Conservation (phyloP, 2,888 invertebrate species). For the Hymenopus coronatus region DNA sequence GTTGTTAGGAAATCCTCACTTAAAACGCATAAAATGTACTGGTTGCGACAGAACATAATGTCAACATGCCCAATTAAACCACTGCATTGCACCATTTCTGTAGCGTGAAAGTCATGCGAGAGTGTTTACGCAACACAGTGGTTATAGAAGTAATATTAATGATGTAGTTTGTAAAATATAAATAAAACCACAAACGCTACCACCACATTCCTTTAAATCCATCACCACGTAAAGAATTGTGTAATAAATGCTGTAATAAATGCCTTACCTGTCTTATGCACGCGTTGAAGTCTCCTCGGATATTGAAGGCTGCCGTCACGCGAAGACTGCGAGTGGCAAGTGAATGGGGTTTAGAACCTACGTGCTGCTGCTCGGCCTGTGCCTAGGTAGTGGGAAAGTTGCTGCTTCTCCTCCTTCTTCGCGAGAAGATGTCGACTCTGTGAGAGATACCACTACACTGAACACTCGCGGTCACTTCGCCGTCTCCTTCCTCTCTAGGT, state of each 20-base stretch:
- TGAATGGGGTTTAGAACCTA: background rate
- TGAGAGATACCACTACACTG: conserved; percentile 9
- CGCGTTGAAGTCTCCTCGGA: background rate
- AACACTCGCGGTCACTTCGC: conserved; percentile 1
- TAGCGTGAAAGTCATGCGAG: no score
- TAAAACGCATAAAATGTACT: background rate
- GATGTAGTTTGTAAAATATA: no score
- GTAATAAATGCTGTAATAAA: no score
- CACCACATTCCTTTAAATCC: no score
- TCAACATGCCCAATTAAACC: no score
- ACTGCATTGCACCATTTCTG: no score
- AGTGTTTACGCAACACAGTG: no score
- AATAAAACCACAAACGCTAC: no score
- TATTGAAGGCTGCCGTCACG: background rate
- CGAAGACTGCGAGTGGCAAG: background rate
- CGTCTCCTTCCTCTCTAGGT: background rate
- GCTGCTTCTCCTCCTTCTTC: background rate
- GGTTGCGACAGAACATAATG: background rate
- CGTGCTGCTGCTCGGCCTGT: background rate
- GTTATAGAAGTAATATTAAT: no score
- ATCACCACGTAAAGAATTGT: no score
- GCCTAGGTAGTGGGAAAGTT: background rate
- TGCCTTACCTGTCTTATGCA: background rate
- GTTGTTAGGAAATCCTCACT: background rate
- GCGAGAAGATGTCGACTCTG: conserved; percentile 10